phyloP scores from a whole-genome alignment of 2,113 vertebrate genomes.

The Psilopsiagon aurifrons region DNA sequence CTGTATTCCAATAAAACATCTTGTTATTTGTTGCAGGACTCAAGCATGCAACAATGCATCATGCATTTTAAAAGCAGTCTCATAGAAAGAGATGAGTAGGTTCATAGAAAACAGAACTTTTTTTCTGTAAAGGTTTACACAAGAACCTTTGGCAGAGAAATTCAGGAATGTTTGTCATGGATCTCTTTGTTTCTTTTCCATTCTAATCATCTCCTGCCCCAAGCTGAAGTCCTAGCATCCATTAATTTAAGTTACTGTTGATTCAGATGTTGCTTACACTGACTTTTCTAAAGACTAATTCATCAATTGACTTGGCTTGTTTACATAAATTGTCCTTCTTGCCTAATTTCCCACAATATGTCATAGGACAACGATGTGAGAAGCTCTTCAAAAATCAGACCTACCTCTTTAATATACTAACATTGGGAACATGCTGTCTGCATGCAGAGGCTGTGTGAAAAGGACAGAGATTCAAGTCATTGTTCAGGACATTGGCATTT shows the following conservation, averaged over 20 bases:
- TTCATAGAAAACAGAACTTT: neutral
- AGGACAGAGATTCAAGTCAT: neutral
- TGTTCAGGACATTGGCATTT: neutral
- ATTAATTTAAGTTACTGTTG: neutral
- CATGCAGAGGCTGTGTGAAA: neutral
- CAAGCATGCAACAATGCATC: neutral
- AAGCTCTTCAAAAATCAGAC: neutral
- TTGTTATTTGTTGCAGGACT: neutral
- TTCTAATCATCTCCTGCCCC: neutral
- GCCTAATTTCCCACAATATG: neutral
- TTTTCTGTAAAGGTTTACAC: neutral
- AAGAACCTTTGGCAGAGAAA: neutral
- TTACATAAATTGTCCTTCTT: neutral
- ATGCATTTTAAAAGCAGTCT: neutral
- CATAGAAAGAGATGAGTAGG: neutral
- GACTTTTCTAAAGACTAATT: constrained; percentile 17
- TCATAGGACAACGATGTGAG: neutral
- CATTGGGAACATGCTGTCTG: neutral
- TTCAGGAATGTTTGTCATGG: neutral
- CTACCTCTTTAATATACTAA: neutral
- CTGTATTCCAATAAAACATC: neutral
- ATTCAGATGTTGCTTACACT: neutral
- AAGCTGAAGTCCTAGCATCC: neutral
- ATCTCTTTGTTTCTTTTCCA: constrained; percentile 12
- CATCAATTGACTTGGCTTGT: neutral